Evolutionary conservation across 2,797 vertebrate species (phyloP).

Genomic region (Lithobates pipiens): DNA sequence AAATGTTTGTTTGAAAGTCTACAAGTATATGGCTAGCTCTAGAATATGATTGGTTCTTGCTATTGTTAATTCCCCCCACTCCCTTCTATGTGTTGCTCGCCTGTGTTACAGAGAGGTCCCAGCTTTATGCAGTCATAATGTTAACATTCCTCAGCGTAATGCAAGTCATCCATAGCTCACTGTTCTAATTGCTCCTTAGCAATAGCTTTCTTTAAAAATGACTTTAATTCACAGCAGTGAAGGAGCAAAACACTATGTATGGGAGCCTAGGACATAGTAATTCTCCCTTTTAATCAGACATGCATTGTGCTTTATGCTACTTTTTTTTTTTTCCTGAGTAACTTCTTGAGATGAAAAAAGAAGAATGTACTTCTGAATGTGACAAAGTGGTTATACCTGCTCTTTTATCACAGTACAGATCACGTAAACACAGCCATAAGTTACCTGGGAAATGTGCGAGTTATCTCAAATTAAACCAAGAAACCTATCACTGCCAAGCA

Average conservation of each 20-base stretch:
- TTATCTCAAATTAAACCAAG: conserved; percentile 26
- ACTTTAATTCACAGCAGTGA: neutral
- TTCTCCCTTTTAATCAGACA: conserved; percentile 5
- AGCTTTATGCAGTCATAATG: neutral
- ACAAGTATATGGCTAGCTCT: too few relatives aligned
- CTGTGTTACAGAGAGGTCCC: neutral
- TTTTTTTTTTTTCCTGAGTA: conserved; percentile 4
- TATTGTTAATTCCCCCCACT: too few relatives aligned
- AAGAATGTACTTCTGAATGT: neutral
- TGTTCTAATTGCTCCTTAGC: conserved; percentile 17
- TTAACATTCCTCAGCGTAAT: neutral
- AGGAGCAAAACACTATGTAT: neutral
- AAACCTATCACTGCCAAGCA: conserved; percentile 32
- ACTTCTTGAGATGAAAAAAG: conserved; percentile 24
- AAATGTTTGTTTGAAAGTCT: too few relatives aligned
- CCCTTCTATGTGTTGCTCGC: too few relatives aligned
- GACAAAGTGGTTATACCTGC: neutral
- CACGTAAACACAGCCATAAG: conserved; percentile 18
- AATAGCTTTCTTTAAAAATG: conserved; percentile 28
- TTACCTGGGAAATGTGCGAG: conserved; percentile 31
- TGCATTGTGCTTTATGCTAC: neutral
- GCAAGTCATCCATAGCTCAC: neutral
- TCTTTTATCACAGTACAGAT: conserved; percentile 12
- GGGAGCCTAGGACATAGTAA: conserved; percentile 3
- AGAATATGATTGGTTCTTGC: too few relatives aligned